These are phyloP conservation scores for Pterocles orientalis DNA, from an alignment of 2,113 vertebrate genomes.

Conservation along the genomic window DNA sequence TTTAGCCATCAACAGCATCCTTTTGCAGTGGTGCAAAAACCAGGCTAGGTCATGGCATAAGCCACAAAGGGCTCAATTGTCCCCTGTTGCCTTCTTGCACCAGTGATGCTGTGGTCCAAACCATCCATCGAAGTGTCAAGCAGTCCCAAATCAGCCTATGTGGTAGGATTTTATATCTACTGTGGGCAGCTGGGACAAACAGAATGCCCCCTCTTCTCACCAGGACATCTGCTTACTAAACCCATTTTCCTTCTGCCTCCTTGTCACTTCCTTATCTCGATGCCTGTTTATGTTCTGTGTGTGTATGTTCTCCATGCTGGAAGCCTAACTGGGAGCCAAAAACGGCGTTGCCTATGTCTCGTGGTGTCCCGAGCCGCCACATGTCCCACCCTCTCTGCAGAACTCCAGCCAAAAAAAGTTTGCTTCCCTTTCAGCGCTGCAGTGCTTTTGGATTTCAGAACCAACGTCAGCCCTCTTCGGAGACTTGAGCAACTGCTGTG, in stretches of 20 bases:
- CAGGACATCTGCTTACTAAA: background rate
- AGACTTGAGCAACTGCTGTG: slow-evolving; percentile 65
- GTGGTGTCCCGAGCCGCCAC: background rate
- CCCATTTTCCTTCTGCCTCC: background rate
- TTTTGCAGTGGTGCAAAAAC: background rate
- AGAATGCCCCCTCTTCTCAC: background rate
- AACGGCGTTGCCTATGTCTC: background rate
- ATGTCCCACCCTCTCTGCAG: background rate
- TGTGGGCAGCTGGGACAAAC: background rate
- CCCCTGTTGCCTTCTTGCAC: background rate
- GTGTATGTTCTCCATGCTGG: background rate
- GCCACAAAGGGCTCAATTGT: background rate
- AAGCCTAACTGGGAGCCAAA: background rate
- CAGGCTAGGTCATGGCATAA: background rate
- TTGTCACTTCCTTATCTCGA: background rate
- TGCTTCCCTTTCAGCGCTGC: background rate
- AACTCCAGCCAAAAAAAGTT: slow-evolving; percentile 23
- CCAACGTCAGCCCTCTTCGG: slow-evolving; percentile 36
- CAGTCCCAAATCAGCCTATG: background rate
- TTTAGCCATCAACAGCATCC: background rate
- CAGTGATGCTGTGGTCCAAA: background rate
- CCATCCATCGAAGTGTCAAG: background rate
- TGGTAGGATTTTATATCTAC: background rate
- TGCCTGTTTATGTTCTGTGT: background rate
- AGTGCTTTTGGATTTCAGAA: slow-evolving; percentile 52